Evolutionary conservation across 2,888 invertebrate species (phyloP), one percentile per base, ranked within the genome.

Genomic region (Helicoverpa assulta): DNA sequence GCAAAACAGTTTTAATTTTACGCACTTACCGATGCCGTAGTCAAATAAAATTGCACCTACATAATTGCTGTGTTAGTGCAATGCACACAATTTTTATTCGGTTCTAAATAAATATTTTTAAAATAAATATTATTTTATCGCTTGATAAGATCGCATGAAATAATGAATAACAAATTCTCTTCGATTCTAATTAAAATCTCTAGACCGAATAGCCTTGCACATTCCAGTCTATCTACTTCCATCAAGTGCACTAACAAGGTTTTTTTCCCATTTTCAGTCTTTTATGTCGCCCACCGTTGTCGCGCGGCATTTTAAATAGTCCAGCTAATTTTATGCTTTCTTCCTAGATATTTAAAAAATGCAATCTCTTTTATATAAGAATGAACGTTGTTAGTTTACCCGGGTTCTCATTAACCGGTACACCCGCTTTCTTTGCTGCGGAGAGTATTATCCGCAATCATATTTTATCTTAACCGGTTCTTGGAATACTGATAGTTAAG

Each of bases 291-390:
- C 78, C 74, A 70, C 56, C 63, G 78, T 74, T 72, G 70, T 78
- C 73, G 80, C 56, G 26, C 40, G 58, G 86, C 87, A 88, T 89
- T 89, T 89, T 87, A 89, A 90, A 86, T 80, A 85, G 86, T 83
- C 75, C 69, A 79, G 78, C 86, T 89, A 90, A 90, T 90, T 89
- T 84, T 74, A 83, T 82, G 72, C 83, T 82, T 83, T 84, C 76
- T 83, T 82, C 67, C 43, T 77, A 74, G 84, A 84, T 85, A 87
- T 86, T 86, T 82, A 67, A 81, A 84, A 84, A 85, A 77, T 79
- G 82, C 78, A 73, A 80, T 73, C 59, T 73, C 61, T 58, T 82
- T 81, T 67, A 60, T 70, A 77, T 70, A 77, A 80, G 65, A 78
- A 76, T 67, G 70, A 63, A 64, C 65, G 65, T 69, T 72, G 71